A percentile compares a stretch with the other conserved stretches of the same genome.
phyloP scores from a whole-genome alignment of 2,888 invertebrate species.

The Idaea dimidiata region DNA sequence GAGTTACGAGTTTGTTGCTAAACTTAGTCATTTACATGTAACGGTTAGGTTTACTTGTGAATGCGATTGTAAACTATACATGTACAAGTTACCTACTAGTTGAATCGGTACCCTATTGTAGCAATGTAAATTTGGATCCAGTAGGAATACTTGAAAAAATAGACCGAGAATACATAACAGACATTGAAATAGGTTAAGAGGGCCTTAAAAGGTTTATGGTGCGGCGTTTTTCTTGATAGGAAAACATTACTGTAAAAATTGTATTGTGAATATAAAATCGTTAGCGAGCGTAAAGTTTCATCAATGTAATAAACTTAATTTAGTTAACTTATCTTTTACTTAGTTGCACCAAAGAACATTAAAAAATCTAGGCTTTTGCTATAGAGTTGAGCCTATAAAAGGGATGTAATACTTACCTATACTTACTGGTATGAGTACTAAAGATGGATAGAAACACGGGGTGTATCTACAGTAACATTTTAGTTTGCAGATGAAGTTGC shows the following conservation, averaged over 20 bases:
- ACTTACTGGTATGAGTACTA: not conserved
- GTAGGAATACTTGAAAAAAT: not conserved
- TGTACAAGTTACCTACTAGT: not conserved
- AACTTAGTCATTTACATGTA: slow-evolving; percentile 32
- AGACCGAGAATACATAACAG: slow-evolving; percentile 1
- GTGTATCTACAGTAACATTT: not conserved
- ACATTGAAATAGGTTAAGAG: slow-evolving; percentile 8
- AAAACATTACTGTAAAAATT: too few species aligned
- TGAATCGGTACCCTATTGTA: not conserved
- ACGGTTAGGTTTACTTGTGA: slow-evolving; percentile 12
- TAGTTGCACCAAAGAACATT: too few species aligned
- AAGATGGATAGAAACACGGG: too few species aligned
- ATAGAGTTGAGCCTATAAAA: too few species aligned
- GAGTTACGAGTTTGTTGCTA: slow-evolving; percentile 25
- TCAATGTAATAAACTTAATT: too few species aligned
- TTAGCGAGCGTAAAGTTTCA: too few species aligned
- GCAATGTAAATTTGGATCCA: not conserved
- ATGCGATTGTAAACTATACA: not conserved
- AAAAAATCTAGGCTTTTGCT: too few species aligned
- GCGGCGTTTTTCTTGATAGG: too few species aligned
- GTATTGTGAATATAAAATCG: too few species aligned
- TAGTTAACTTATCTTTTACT: too few species aligned
- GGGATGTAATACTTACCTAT: too few species aligned
- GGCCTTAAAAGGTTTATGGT: too few species aligned
- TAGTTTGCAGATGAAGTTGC: not conserved